Evolutionary conservation across 2,888 invertebrate species (phyloP), one percentile per base, ranked within the genome.

Genomic region (Syrista parreyssii): DNA sequence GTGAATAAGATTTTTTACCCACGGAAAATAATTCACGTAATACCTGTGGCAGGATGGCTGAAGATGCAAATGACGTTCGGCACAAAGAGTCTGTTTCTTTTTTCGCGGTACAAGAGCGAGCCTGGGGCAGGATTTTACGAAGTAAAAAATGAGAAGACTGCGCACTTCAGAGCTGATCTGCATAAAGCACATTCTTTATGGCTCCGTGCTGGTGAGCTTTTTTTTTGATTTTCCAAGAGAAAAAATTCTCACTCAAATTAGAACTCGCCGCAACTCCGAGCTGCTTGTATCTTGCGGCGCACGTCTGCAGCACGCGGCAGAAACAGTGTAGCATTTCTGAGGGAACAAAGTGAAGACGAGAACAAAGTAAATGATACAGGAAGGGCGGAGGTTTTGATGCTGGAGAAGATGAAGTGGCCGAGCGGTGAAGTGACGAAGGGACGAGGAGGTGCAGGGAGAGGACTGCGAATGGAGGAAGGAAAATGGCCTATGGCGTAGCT

Each of bases 401-500:
- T 12, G 71, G 71, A 74, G 30, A 74, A 32, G 33, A 35, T 32
- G 36, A 30, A 36, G 74, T 33, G 35, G 35, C 12, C 33, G 74
- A 74, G n/a, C 4, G 74, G 30, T 9, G 33, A 74, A 34, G 68
- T 34, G 68, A 75, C 69, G 75, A 72, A 77, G 77, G 73, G 77
- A 35, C 33, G 73, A 69, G 68, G 55, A 55, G 71, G 30, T 12
- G 32, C 31, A 74, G 34, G n/a, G 68, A 35, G 73, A 31, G 2
- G 71, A 68, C 55, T 31, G 36, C 32, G 72, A 78, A 32, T 6
- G 32, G 55, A 78, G 79, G 78, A 79, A 76, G 81, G 76, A 81
- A 81, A 79, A 81, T 81, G 79, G 81, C 82, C 82, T 69, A 79
- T 81, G 80, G 82, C 81, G 73, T 77, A 73, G 81, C 82, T 82